phyloP scores from a whole-genome alignment of 1,140 invertebrate species.

The Heliconius melpomene region DNA sequence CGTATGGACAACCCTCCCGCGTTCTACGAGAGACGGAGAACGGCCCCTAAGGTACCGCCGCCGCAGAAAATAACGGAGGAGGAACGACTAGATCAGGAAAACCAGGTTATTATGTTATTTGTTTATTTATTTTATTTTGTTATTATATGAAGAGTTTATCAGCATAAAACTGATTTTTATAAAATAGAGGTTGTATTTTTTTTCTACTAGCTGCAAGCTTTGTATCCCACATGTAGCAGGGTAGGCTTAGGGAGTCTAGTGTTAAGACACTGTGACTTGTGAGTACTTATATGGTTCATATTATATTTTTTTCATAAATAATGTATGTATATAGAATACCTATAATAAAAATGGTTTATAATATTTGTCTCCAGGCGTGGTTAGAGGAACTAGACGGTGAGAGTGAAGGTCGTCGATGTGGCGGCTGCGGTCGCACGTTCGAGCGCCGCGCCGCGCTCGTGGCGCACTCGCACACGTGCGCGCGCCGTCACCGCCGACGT shows the following conservation, averaged over 20 bases:
- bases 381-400: conserved; percentile 83
- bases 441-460: conserved; percentile 85
- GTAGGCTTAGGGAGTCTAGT: background rate
- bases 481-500: conserved; percentile 43
- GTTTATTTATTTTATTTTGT: background rate
- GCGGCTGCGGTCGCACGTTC: conserved; percentile 85
- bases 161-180: too few relatives aligned
- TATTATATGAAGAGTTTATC: too few relatives aligned
- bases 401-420: conserved; percentile 82
- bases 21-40: conserved; percentile 67
- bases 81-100: conserved; percentile 78
- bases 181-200: too few relatives aligned
- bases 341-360: background rate
- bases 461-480: conserved; percentile 84
- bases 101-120: conserved; percentile 62
- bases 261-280: too few relatives aligned
- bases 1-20: conserved; percentile 79
- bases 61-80: conserved; percentile 69
- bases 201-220: background rate
- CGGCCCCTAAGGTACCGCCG: conserved; percentile 52
- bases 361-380: conserved; percentile 76
- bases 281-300: too few relatives aligned
- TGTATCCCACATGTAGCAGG: background rate
- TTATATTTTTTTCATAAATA: too few relatives aligned
- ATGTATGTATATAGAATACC: too few relatives aligned